Evolutionary conservation across 37 sponge, comb jelly and placozoan genomes (phyloP), one percentile per base, ranked within the genome.

Genomic region (Oopsacas minuta): DNA sequence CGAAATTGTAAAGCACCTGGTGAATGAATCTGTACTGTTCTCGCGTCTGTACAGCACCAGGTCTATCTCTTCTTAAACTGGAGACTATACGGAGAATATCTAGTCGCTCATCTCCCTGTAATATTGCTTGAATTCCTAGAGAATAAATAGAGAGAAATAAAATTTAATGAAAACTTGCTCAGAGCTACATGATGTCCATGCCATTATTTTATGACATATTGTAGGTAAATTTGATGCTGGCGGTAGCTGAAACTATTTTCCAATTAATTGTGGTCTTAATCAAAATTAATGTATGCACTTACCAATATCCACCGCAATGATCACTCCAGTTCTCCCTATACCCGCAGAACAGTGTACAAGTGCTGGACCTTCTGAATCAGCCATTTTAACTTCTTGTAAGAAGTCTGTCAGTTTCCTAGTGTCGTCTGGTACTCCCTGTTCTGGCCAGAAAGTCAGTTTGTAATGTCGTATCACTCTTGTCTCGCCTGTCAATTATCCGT

Each of bases 321-420:
- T 36, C 25, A 87, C 88, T 22, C 88, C 88, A 83, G 88, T 87
- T 34, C 88, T 52, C 0, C 88, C 88, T n/a, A 87, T 83, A 1
- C 88, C 88, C 46, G 88, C 88, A 83, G 84, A 83, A 81, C 88
- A 87, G 84, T 87, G 88, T 15, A 87, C 88, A 35, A 87, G 81
- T 22, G 88, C 88, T 20, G 88, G 88, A 1, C 88, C 88, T 23
- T 49, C 36, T 34, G 88, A 87, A 75, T 87, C 88, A 36, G 88
- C 88, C 88, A 87, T 87, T 35, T 87, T 87, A 36, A 87, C 53
- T 35, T 83, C 84, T 81, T 53, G 75, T 37, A 87, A 36, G 81
- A 83, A 87, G 84, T 83, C 39, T 0, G 82, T 83, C 7, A 87
- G 23, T 37, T 34, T 38, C 35, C 39, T 36, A 25, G 84, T 37